A percentile compares a stretch with the other conserved stretches of the same genome.
Conservation (phyloP, 2,888 invertebrate species). For the Pheosia tremula region DNA sequence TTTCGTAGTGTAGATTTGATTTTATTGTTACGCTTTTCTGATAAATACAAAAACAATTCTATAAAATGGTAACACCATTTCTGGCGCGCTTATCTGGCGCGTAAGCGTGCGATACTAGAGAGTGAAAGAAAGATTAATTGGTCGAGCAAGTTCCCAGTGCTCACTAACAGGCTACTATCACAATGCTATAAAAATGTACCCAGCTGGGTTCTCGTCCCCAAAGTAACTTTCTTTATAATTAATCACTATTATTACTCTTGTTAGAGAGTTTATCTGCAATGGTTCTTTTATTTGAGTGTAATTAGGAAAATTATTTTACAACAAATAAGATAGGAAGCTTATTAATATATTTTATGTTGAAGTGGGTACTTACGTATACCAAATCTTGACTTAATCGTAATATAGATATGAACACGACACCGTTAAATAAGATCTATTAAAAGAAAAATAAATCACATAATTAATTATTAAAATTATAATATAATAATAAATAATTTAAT, state of each 20-base stretch:
- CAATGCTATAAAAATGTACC: conserved; percentile 6
- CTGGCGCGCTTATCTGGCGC: neutral
- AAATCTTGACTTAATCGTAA: too few species aligned
- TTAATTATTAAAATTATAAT: too few species aligned
- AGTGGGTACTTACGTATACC: too few species aligned
- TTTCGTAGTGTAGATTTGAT: neutral
- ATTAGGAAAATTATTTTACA: too few species aligned
- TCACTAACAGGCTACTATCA: conserved; percentile 8
- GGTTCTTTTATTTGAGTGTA: too few species aligned
- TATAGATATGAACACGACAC: too few species aligned
- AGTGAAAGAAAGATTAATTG: conserved; percentile 10
- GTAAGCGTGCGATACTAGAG: conserved; percentile 6
- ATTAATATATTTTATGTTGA: too few species aligned
- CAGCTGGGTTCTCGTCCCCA: neutral
- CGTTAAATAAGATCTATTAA: too few species aligned
- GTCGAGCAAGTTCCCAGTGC: conserved; percentile 5
- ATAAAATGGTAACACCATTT: neutral
- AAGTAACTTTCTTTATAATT: conserved; percentile 4
- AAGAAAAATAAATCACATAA: too few species aligned
- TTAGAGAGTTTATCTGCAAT: neutral
- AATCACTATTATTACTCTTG: conserved; percentile 6
- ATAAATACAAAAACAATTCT: neutral
- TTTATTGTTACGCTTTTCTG: neutral
- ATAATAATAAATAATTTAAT: too few species aligned
- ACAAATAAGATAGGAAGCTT: too few species aligned